Evolutionary conservation across 2,888 invertebrate genomes (phyloP).

Genomic region (Athrips mouffetella): DNA sequence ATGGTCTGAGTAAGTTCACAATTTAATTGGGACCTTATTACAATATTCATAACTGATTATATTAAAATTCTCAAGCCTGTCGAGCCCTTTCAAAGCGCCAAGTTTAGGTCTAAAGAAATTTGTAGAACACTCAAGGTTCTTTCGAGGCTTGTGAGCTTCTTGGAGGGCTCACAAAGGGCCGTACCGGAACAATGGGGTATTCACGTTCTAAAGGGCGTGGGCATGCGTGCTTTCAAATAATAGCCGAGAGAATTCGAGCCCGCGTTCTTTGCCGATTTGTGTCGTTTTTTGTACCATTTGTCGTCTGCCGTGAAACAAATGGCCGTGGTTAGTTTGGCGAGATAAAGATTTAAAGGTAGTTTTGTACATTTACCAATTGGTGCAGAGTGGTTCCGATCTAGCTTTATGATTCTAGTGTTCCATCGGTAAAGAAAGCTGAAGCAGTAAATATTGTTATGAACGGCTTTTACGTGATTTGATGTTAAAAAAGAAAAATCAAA

Average conservation of each 20-base stretch:
- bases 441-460: no score
- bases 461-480: no score
- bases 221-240: constrained; percentile 57
- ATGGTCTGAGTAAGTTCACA: no score
- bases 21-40: no score
- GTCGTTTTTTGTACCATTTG: constrained; percentile 45
- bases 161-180: constrained; percentile 44
- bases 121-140: constrained; percentile 8
- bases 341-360: constrained; percentile 20
- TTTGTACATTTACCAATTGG: background rate
- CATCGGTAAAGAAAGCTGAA: no score
- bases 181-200: constrained; percentile 51
- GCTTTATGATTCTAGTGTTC: no score
- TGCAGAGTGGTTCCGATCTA: background rate
- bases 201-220: constrained; percentile 54
- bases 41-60: no score
- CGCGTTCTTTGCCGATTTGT: constrained; percentile 47
- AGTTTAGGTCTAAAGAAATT: constrained; percentile 4
- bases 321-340: constrained; percentile 20
- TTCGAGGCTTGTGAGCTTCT: background rate
- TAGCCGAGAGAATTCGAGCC: constrained; percentile 49
- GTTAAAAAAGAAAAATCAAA: no score
- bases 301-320: constrained; percentile 43
- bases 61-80: background rate
- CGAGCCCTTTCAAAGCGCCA: constrained; percentile 9